Conservation (phyloP, 1,140 invertebrate species). For the Nephotettix cincticeps region DNA sequence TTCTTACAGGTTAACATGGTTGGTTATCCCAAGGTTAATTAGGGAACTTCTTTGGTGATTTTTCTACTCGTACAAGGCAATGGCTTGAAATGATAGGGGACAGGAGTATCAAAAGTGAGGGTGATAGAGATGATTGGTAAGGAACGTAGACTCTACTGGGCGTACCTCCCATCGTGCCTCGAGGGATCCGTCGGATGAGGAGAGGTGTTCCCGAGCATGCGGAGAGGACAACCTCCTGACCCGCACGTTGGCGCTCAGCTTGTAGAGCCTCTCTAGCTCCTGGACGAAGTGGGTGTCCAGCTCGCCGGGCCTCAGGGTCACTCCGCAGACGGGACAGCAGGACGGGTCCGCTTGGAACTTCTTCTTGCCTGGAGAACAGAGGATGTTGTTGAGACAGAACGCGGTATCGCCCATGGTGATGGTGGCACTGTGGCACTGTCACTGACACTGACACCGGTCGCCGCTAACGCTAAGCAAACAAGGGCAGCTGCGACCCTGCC, state of each 20-base stretch:
- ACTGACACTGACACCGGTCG: not conserved
- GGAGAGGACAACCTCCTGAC: slow-evolving; percentile 42
- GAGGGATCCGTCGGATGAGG: slow-evolving; percentile 58
- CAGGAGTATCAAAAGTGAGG: too few species aligned
- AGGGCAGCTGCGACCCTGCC: not conserved
- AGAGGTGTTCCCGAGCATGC: slow-evolving; percentile 46
- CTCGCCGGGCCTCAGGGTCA: slow-evolving; percentile 70
- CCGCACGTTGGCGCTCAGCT: slow-evolving; percentile 55
- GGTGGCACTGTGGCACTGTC: not conserved
- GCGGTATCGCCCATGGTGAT: not conserved
- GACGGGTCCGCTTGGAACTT: slow-evolving; percentile 52
- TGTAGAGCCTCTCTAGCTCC: slow-evolving; percentile 73
- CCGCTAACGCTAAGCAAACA: not conserved
- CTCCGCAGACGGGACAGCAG: slow-evolving; percentile 77
- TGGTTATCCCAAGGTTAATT: too few species aligned
- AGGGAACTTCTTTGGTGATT: too few species aligned
- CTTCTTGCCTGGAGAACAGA: slow-evolving; percentile 6
- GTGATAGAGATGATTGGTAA: too few species aligned
- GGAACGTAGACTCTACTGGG: too few species aligned
- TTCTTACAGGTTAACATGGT: too few species aligned
- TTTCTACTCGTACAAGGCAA: too few species aligned
- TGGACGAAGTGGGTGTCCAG: slow-evolving; percentile 71
- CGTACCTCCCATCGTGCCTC: slow-evolving; percentile 73
- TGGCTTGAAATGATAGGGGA: too few species aligned
- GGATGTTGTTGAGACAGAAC: slow-evolving; percentile 2